Evolutionary conservation across 2,113 vertebrate genomes (phyloP), one percentile per base, ranked within the genome.

Genomic region (Peromyscus leucopus): DNA sequence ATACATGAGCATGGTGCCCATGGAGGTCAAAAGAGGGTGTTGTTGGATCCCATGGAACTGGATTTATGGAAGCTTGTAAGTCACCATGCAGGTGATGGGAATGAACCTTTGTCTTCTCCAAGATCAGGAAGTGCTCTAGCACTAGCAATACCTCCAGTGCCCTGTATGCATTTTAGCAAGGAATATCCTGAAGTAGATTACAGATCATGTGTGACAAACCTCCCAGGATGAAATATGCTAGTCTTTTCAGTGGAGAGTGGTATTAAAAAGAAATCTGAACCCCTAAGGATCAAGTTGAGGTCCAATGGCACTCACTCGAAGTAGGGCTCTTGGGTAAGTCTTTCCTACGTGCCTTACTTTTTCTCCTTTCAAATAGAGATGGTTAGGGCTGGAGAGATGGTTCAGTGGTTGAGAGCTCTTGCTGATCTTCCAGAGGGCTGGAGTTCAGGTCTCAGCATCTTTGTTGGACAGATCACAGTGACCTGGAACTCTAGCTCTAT

Each of bases 91-190:
- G n/a, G 82, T 42, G 59, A 42, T 65, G 24, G 59, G n/a, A 46
- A 65, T 31, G n/a, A 61, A 16, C 82, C 13, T 26, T 26, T 3
- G 13, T 63, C 13, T 7, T 63, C 12, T 63, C 26, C 13, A 42
- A 42, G 82, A 63, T 26, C n/a, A 39, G 36, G 12, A 84, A 46
- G 59, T 84, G 24, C 15, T 63, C 82, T 84, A 65, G 24, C 7
- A 42, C 24, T 42, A 84, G n/a, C n/a, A 9, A 42, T 24, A 75
- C 24, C 72, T 75, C 21, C 72, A 75, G 72, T 39, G 21, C 4
- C 82, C 69, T 74, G 42, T 22, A 84, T 55, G 74, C 93, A 82
- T 90, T 88, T 93, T n/a, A 78, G 51, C 55, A 92, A 96, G 61
- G 39, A 92, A 69, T 4, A n/a, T 94, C 63, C 46, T 78, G 88